A percentile compares a stretch with the other conserved stretches of the same genome.
These are phyloP conservation scores for Tipula confusa DNA, from an alignment of 2,888 invertebrate species.

Conservation along the genomic window DNA sequence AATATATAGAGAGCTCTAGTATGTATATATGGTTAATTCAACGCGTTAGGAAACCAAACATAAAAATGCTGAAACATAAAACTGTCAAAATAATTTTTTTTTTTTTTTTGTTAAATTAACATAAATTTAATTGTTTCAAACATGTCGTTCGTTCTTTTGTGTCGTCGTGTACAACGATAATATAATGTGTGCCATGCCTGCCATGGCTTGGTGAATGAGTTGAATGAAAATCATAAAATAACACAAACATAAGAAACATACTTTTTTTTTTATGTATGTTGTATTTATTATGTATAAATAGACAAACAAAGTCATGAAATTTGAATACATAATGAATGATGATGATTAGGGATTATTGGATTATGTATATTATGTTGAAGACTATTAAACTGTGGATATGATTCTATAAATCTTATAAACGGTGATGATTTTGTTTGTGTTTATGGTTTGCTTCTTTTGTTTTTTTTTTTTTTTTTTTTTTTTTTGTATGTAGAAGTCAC, in stretches of 20 bases:
- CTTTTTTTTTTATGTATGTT: not conserved
- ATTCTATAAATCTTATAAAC: not conserved
- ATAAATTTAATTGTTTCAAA: slow-evolving; percentile 9
- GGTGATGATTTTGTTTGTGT: not conserved
- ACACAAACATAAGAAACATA: slow-evolving; percentile 5
- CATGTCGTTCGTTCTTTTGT: not conserved
- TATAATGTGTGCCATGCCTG: not conserved
- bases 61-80: not conserved
- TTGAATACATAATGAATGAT: slow-evolving; percentile 20
- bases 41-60: slow-evolving; percentile 3
- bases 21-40: not conserved
- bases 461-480: not conserved
- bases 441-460: not conserved
- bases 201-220: not conserved
- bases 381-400: not conserved
- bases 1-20: not conserved
- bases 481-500: not conserved
- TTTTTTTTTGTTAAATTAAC: not conserved
- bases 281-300: not conserved
- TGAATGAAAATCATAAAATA: not conserved
- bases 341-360: slow-evolving; percentile 3
- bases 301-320: slow-evolving; percentile 20
- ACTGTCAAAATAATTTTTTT: not conserved
- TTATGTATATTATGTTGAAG: not conserved
- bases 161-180: not conserved